Percentiles rank a stretch among this genome's conserved stretches.
Conservation (phyloP, 2,113 vertebrate species). For the Nymphicus hollandicus region DNA sequence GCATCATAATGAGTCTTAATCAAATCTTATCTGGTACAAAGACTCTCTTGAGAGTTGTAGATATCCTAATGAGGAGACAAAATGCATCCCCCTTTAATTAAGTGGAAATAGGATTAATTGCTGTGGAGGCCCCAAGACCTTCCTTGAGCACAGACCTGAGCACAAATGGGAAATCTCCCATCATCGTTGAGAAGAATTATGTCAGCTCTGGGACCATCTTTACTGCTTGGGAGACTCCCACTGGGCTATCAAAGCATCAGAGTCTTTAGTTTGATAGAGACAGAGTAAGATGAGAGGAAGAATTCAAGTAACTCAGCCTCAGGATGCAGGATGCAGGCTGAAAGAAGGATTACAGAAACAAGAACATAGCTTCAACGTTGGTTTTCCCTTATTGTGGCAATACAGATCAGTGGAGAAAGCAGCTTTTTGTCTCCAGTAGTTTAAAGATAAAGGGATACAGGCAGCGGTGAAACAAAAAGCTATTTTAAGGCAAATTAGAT, state of each 20-base stretch:
- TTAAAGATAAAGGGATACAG: not conserved
- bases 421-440: not conserved
- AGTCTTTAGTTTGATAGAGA: not conserved
- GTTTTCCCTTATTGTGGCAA: not conserved
- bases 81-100: not conserved
- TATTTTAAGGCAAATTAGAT: not conserved
- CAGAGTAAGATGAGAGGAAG: not conserved
- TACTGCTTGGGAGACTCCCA: not conserved
- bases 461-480: not conserved
- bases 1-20: not conserved
- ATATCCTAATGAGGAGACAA: not conserved
- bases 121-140: not conserved
- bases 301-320: not conserved
- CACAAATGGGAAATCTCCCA: not conserved
- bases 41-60: not conserved
- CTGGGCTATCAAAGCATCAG: not conserved
- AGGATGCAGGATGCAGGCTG: not conserved
- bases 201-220: not conserved
- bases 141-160: not conserved
- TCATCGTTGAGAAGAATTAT: not conserved
- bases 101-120: slow-evolving; percentile 25
- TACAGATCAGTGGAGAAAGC: not conserved
- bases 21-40: slow-evolving; percentile 1
- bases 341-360: not conserved
- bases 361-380: not conserved